Base-by-base conservation (phyloP, 2,113 vertebrate species). In the Pelecanus crispus region DNA sequence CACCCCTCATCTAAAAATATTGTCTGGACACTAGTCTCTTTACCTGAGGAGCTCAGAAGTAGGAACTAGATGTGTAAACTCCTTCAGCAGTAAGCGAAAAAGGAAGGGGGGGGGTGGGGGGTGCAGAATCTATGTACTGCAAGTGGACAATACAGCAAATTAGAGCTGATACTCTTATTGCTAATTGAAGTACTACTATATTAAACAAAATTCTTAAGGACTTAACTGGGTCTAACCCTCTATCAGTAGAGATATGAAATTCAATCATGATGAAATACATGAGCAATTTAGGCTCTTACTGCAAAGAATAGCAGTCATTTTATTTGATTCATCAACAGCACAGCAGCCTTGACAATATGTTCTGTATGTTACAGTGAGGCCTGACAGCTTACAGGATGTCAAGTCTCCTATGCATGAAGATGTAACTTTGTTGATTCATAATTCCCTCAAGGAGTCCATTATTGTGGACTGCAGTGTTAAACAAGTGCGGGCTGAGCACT, bases 231-330 rank as follows among this genome's bases (percentile, higher is more conserved):
- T 79, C 66, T 93, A 85, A 91, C 38, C 5, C 17, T 67, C 44
- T 71, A 45, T 72, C 49, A 65, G n/a, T 18, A 89, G 58, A 88
- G 53, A 68, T 74, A 71, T 28, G 38, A 80, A 91, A 86, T 38
- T 67, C 53, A 85, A 50, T 67, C 62, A 31, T 42, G 49, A 61
- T 87, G 94, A 97, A 94, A 92, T 45, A 65, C 17, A 70, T 25
- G 8, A 85, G 36, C 34, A 87, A 80, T 91, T 92, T 90, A 62
- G 25, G 17, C 13, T 56, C 36, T 62, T 44, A 78, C 38, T 91
- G 36, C 66, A 86, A 92, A 84, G 74, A 94, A 32, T 0, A 92
- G 22, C 34, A 75, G 29, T 65, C 6, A 52, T 61, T 86, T 88
- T 13, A 34, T 38, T n/a, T 49, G 24, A 88, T 65, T 56, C 19